Percentiles rank a stretch among this genome's conserved stretches.
phyloP scores from a whole-genome alignment of 1,140 invertebrate species.

The Solen grandis region DNA sequence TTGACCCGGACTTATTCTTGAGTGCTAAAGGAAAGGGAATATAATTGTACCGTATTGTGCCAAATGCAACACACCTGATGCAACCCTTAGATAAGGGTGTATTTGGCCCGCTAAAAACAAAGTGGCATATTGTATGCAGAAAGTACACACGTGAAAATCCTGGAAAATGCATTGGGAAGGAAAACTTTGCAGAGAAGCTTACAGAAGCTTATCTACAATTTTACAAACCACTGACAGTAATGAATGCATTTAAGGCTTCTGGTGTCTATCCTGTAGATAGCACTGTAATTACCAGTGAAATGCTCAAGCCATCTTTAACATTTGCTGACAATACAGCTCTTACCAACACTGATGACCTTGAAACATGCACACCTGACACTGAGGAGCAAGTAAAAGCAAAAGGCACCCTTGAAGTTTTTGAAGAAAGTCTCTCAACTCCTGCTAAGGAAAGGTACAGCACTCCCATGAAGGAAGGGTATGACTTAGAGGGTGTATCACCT shows the following conservation, averaged over 20 bases:
- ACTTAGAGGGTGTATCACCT: constrained; percentile 41
- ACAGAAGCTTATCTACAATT: constrained; percentile 51
- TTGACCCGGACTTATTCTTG: constrained; percentile 25
- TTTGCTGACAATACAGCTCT: background rate
- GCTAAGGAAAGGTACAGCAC: background rate
- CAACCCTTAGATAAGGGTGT: constrained; percentile 53
- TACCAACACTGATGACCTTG: background rate
- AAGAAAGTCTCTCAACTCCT: constrained; percentile 15
- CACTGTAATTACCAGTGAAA: constrained; percentile 17
- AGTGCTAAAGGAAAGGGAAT: constrained; percentile 29
- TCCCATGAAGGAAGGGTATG: constrained; percentile 41
- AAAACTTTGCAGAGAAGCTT: constrained; percentile 59
- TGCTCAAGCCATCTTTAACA: constrained; percentile 31
- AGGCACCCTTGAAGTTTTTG: background rate
- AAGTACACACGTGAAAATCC: constrained; percentile 43
- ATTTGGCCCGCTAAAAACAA: constrained; percentile 54
- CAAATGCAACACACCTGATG: constrained; percentile 59
- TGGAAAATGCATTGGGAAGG: constrained; percentile 31
- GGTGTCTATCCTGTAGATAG: constrained; percentile 43
- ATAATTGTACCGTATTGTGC: constrained; percentile 48
- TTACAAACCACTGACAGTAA: constrained; percentile 47
- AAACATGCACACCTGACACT: background rate
- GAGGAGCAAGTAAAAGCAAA: background rate
- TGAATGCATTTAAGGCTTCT: constrained; percentile 30
- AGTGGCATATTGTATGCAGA: constrained; percentile 29